Evolutionary conservation across 2,797 vertebrate species (phyloP), one percentile per base, ranked within the genome.

Genomic region (Selene dorsalis): DNA sequence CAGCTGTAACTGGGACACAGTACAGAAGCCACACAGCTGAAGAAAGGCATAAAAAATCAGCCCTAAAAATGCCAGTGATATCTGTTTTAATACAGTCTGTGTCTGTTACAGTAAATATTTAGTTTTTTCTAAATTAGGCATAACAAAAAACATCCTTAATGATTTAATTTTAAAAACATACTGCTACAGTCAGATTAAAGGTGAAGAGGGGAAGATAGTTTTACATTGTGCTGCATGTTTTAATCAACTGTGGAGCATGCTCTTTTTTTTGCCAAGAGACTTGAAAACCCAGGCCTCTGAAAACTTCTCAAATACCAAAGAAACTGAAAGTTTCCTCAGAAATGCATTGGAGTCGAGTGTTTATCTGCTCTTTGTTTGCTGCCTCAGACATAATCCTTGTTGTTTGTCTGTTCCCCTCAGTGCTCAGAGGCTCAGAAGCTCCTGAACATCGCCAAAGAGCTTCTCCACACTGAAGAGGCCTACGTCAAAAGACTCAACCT

Each of bases 401-500:
- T 80, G 20, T 72, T 24, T 87, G 26, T 82, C 30, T 86, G 70
- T 83, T 6, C 68, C 8, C 72, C 30, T 79, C 93, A 98, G 97
- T 94, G 94, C 90, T 94, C 97, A 9, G 95, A 97, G 80, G 92
- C 96, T 41, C 96, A 97, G 87, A 97, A 96, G 87, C 94, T 99
- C 52, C 94, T 98, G 88, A 97, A 99, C 89, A 99, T 99, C 1
- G 97, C 98, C 87, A 96, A 95, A 79, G 97, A 99, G 84, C 96
- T 99, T 45, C 96, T 99, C 84, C 95, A 97, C 48, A 99, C 98
- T 0, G 98, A 99, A 92, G 97, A 98, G 88, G 97, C 98, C 0
- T 99, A 99, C 2, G 96, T 99, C 63, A 97, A 93, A 88, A 93
- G 97, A 84, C 96, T 99, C 50, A 95, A 99, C 93, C 96, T 99